Conservation (phyloP, 1,140 invertebrate genomes). For the Drosophila subobscura region DNA sequence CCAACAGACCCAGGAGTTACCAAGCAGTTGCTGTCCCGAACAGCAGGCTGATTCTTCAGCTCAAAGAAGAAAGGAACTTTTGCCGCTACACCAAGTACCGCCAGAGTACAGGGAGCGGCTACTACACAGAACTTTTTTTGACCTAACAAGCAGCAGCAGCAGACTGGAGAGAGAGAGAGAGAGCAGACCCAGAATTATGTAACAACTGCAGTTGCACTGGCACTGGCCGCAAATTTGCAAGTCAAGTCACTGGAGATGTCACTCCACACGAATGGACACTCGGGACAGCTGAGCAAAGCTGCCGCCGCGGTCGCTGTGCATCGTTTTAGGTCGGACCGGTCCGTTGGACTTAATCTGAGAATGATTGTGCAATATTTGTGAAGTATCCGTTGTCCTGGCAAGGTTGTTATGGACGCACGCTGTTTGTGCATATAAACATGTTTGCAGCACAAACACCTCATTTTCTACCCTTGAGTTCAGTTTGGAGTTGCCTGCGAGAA, state of each 20-base stretch:
- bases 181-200: constrained; percentile 68
- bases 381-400: constrained; percentile 74
- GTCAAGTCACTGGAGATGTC: constrained; percentile 76
- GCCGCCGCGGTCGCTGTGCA: constrained; percentile 60
- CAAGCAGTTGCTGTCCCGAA: not conserved
- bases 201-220: constrained; percentile 52
- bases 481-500: constrained; percentile 41
- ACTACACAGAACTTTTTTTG: constrained; percentile 65
- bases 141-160: constrained; percentile 65
- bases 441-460: constrained; percentile 7
- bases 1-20: too few species aligned
- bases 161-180: not conserved
- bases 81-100: constrained; percentile 73
- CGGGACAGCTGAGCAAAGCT: constrained; percentile 75
- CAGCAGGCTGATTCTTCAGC: constrained; percentile 30
- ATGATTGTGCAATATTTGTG: constrained; percentile 75
- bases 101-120: constrained; percentile 55
- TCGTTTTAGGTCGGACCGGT: constrained; percentile 2
- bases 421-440: constrained; percentile 63
- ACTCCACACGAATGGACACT: constrained; percentile 72
- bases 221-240: constrained; percentile 70
- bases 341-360: constrained; percentile 74
- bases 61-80: constrained; percentile 74
- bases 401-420: constrained; percentile 77
- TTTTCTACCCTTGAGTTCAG: constrained; percentile 6